These are phyloP conservation scores for Dolichopus griseipennis DNA, from an alignment of 2,888 invertebrate genomes.

Conservation along the genomic window DNA sequence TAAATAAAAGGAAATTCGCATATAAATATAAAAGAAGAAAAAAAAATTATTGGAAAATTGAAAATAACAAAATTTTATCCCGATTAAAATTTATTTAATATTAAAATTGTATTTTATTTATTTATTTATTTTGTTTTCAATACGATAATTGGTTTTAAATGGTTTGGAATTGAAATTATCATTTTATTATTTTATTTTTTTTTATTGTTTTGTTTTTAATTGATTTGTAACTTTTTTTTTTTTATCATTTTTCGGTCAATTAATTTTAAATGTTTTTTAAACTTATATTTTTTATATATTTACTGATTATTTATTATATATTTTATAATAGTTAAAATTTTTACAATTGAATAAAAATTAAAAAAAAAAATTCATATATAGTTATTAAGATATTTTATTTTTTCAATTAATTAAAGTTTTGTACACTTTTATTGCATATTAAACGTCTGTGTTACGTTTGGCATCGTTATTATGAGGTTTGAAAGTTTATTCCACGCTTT, in stretches of 20 bases:
- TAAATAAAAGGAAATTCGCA: too few species aligned
- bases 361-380: too few species aligned
- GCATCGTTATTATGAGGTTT: too few species aligned
- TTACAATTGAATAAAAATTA: too few species aligned
- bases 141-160: neutral
- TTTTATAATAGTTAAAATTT: too few species aligned
- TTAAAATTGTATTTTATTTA: neutral
- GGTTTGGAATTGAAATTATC: constrained; percentile 1
- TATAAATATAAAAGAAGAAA: neutral
- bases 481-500: too few species aligned
- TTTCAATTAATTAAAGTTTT: too few species aligned
- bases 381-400: too few species aligned
- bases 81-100: neutral
- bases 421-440: too few species aligned
- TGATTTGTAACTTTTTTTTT: neutral
- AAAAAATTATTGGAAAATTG: neutral
- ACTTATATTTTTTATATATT: too few species aligned
- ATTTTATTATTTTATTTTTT: neutral
- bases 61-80: neutral
- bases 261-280: neutral
- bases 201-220: neutral
- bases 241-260: neutral
- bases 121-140: neutral
- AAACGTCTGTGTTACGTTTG: too few species aligned
- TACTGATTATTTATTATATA: too few species aligned